These are phyloP conservation scores for Accipiter cooperii DNA, from an alignment of 2,113 vertebrate species.

Conservation along the genomic window DNA sequence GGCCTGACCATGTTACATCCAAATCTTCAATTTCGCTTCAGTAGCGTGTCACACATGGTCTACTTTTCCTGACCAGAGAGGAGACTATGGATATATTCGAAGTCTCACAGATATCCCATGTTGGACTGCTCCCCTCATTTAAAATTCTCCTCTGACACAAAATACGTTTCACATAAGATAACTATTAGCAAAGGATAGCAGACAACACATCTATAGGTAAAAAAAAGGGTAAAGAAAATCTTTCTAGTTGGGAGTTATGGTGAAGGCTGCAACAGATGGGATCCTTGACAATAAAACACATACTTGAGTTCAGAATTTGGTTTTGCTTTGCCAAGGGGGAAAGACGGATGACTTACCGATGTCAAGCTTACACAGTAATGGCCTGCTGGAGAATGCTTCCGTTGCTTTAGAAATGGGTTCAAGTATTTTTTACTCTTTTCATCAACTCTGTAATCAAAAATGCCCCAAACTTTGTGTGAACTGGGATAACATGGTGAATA, in stretches of 20 bases:
- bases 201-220: not conserved
- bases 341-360: conserved; percentile 58
- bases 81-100: not conserved
- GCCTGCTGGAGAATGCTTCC: conserved; percentile 57
- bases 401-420: conserved; percentile 60
- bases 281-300: not conserved
- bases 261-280: not conserved
- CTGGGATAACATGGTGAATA: fast-evolving
- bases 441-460: conserved; percentile 69
- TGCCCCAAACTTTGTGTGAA: not conserved
- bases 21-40: not conserved
- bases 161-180: not conserved
- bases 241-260: not conserved
- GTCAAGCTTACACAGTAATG: conserved; percentile 51
- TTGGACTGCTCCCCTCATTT: not conserved
- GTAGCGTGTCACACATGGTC: not conserved
- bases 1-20: not conserved
- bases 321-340: not conserved
- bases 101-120: not conserved
- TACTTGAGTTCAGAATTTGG: not conserved
- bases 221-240: not conserved
- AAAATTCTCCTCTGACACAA: not conserved
- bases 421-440: conserved; percentile 73
- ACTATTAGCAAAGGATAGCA: not conserved
- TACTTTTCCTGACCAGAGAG: not conserved